Conservation (phyloP, 2,888 invertebrate genomes). For the Diachrysia chrysitis region DNA sequence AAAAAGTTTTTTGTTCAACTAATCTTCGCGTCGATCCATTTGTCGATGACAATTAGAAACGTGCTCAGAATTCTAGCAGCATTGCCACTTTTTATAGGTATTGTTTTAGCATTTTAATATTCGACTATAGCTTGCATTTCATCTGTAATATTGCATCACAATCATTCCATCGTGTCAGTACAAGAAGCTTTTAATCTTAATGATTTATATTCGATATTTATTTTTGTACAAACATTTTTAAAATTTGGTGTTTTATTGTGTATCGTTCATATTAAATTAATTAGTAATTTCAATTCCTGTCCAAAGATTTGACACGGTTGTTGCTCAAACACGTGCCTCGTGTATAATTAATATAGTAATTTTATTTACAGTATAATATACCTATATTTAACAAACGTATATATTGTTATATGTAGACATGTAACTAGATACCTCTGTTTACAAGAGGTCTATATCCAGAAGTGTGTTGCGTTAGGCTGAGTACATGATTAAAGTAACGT, state of each 20-base stretch:
- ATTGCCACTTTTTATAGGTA: background rate
- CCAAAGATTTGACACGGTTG: constrained; percentile 69
- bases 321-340: constrained; percentile 56
- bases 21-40: too few species aligned
- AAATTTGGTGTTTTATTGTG: constrained; percentile 61
- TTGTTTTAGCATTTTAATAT: constrained; percentile 48
- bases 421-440: background rate
- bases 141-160: constrained; percentile 32
- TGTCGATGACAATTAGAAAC: too few species aligned
- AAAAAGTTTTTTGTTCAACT: too few species aligned
- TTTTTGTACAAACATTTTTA: constrained; percentile 72
- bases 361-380: constrained; percentile 53
- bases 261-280: constrained; percentile 60
- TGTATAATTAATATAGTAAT: constrained; percentile 54
- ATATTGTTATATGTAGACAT: constrained; percentile 10
- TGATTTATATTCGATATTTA: constrained; percentile 66
- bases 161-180: constrained; percentile 50
- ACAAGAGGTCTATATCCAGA: background rate
- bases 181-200: constrained; percentile 60
- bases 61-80: too few species aligned
- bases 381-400: constrained; percentile 32
- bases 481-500: background rate
- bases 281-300: constrained; percentile 78
- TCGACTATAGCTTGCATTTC: constrained; percentile 52
- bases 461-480: background rate